A percentile compares a stretch with the other conserved stretches of the same genome.
Conservation (phyloP, 2,113 vertebrate species). For the Anas platyrhynchos region DNA sequence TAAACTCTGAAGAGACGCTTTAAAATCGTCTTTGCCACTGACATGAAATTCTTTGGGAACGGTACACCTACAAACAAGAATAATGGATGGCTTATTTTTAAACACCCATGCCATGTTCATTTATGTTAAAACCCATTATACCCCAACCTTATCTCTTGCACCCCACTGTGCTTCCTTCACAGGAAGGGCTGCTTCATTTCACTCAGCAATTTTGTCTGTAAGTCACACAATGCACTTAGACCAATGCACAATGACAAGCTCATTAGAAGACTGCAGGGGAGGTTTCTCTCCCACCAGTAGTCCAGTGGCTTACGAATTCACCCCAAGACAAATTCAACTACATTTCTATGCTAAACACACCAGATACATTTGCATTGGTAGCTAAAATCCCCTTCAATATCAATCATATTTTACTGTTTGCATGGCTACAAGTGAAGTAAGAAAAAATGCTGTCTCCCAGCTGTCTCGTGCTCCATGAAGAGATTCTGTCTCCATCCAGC, state of each 20-base stretch:
- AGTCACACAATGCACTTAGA: accelerated
- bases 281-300: not conserved
- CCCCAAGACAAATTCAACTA: not conserved
- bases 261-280: not conserved
- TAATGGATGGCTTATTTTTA: not conserved
- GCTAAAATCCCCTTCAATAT: not conserved
- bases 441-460: not conserved
- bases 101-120: accelerated
- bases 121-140: not conserved
- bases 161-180: not conserved
- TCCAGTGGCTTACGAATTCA: not conserved
- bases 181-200: not conserved
- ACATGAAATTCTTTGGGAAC: slow-evolving; percentile 87
- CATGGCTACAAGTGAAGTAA: not conserved
- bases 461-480: accelerated
- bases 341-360: not conserved
- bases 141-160: not conserved
- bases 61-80: slow-evolving; percentile 75
- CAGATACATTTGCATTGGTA: not conserved
- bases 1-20: slow-evolving; percentile 87
- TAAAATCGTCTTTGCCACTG: slow-evolving; percentile 86
- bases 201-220: not conserved
- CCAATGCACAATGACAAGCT: not conserved
- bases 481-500: not conserved
- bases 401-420: not conserved